Base-by-base conservation (phyloP, 1,140 invertebrate genomes). In the Diuraphis noxia region DNA sequence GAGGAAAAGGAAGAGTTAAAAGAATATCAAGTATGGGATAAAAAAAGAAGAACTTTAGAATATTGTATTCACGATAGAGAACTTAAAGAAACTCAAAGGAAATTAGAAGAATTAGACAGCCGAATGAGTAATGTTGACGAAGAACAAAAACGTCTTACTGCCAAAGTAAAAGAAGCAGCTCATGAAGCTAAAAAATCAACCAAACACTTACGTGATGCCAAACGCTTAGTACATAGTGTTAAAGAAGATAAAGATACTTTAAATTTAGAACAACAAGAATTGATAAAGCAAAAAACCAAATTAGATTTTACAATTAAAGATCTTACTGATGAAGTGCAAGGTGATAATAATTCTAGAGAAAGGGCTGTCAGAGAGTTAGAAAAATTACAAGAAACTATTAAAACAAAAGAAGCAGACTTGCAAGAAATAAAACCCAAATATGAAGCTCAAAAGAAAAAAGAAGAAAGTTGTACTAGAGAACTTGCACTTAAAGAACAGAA, bases 1-100 rank as follows among this genome's bases (percentile, higher is more conserved):
- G 98, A 99, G 93, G 99, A 99, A 94, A 99, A 99, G 93, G 99
- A 99, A 94, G 99, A 99, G 93, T 94, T 99, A 46, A 99, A 99
- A 94, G 98, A 99, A 93, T 99, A 99, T 95, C 99, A 99, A 94
- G 98, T 99, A 93, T 99, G 98, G 97, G 99, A 99, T 94, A 98
- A 99, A 94, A 98, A 98, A 93, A 95, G 98, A 85, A 95, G 99
- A 88, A 97, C 98, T 56, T 94, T 99, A 6, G 99, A 99, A 93
- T 99, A 99, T 94, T 99, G 99, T 40, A 99, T 99, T 94, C 98
- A 99, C 93, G 98, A 99, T 94, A 96, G 98, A 84, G 99, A 99
- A 94, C 95, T 99, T 41, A 98, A 98, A 94, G 98, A 99, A 93
- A 98, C 98, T 49, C 96, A 97, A 92, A 97, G 97, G 93, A 99